Evolutionary conservation across 1,140 invertebrate genomes (phyloP), one percentile per base, ranked within the genome.

Genomic region (Belonocnema kinseyi): DNA sequence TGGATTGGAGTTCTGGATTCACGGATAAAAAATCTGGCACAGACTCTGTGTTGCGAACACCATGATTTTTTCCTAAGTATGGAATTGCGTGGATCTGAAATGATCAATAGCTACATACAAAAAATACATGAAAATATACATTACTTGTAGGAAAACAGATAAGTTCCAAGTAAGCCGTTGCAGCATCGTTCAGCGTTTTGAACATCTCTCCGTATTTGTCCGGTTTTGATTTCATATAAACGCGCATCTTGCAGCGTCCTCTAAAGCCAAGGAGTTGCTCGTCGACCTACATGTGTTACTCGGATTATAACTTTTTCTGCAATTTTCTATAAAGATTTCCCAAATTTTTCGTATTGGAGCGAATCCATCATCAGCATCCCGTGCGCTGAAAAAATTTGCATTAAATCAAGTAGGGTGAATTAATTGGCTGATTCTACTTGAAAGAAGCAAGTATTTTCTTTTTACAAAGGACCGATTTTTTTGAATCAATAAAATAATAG

Each of bases 281-380:
- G 75, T 90, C 88, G 46, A 88, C 74, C 7, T 76, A 40, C 77
- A 56, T 54, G 83, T 80, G 51, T 53, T 40, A 16, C 46, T 66
- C 13, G 83, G 83, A 33, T 33, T 85, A 77, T 85, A 86, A 51
- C 76, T 81, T 40, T 33, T 72, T 76, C 50, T 79, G 58, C 84
- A 86, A 40, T 61, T 83, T 50, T 79, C 13, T 66, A 88, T 85
- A 74, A 89, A 86, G 12, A 81, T 81, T 33, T 88, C 82, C 86
- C 87, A 91, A 72, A 90, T 73, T 77, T 88, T 81, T 54, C 86
- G 74, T 16, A 90, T 86, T 7, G 80, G 83, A 53, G 85, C 83
- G 84, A 90, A 88, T 77, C 76, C 66, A 80, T 89, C 87, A 50
- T 77, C 40, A 77, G 74, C 51, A 72, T 82, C 81, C 78, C 86